Evolutionary conservation across 2,113 vertebrate genomes (phyloP).

Genomic region (Jaculus jaculus): DNA sequence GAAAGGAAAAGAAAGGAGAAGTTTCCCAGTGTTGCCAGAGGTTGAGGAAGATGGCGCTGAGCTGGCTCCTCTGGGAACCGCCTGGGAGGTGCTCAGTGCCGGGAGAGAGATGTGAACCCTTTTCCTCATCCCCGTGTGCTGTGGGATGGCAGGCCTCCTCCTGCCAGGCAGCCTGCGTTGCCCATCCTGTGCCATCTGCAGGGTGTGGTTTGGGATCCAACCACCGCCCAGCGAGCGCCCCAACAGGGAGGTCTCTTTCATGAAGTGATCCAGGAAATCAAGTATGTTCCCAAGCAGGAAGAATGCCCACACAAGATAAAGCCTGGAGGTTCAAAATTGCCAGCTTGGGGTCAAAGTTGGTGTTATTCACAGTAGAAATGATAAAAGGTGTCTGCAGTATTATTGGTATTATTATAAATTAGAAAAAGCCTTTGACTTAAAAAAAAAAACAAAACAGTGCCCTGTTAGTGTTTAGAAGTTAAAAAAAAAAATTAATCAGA

Average conservation of each 20-base stretch:
- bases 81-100: not conserved
- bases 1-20: too few relatives aligned
- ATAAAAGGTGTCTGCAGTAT: not conserved
- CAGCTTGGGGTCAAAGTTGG: slow-evolving; percentile 70
- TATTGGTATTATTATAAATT: not conserved
- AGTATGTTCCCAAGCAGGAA: slow-evolving; percentile 79
- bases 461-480: not conserved
- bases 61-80: not conserved
- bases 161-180: slow-evolving; percentile 51
- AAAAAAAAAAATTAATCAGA: not conserved
- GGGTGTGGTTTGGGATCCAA: slow-evolving; percentile 45
- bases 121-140: too few relatives aligned
- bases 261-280: slow-evolving; percentile 80
- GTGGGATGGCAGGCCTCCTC: slow-evolving; percentile 47
- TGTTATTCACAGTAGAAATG: not conserved
- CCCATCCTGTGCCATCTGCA: slow-evolving; percentile 69
- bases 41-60: not conserved
- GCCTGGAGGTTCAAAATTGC: slow-evolving; percentile 62
- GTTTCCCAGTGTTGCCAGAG: not conserved
- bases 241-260: slow-evolving; percentile 61
- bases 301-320: slow-evolving; percentile 77
- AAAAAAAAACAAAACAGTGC: not conserved
- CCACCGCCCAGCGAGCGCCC: not conserved
- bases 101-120: not conserved
- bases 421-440: slow-evolving; percentile 16